These are phyloP conservation scores for Himalopsyche kuldschensis DNA, from an alignment of 2,888 invertebrate species.

Conservation along the genomic window DNA sequence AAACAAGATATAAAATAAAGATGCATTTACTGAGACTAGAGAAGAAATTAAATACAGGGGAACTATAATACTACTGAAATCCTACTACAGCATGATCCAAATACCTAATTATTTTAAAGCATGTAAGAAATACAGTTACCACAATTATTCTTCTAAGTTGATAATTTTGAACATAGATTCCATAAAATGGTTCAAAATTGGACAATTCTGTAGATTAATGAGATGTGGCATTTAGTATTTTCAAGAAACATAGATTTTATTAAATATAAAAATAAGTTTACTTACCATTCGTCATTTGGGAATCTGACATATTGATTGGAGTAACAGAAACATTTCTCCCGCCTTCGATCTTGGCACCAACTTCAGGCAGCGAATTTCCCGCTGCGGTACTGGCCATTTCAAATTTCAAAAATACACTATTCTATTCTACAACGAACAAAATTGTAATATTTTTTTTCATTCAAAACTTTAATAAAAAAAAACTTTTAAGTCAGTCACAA, in stretches of 20 bases:
- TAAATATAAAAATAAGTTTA: constrained; percentile 3
- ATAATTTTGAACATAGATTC: too few relatives aligned
- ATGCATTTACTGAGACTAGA: too few relatives aligned
- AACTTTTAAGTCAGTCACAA: background rate
- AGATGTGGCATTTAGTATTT: background rate
- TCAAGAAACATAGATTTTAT: constrained; percentile 11
- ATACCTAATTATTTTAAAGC: too few relatives aligned
- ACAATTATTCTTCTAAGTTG: too few relatives aligned
- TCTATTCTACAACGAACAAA: background rate
- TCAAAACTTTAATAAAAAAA: background rate
- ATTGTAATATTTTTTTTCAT: background rate
- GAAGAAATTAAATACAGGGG: too few relatives aligned
- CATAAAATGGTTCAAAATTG: background rate
- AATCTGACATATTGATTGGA: constrained; percentile 72
- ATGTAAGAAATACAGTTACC: too few relatives aligned
- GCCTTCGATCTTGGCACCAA: constrained; percentile 38
- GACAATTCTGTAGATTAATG: background rate
- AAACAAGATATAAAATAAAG: too few relatives aligned
- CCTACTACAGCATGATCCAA: too few relatives aligned
- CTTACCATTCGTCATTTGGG: constrained; percentile 62
- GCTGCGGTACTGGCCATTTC: constrained; percentile 46
- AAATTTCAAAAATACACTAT: background rate
- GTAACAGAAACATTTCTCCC: constrained; percentile 75
- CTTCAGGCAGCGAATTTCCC: constrained; percentile 34
- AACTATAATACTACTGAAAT: too few relatives aligned